phyloP scores from a whole-genome alignment of 2,113 vertebrate genomes.

The Corythoichthys intestinalis region DNA sequence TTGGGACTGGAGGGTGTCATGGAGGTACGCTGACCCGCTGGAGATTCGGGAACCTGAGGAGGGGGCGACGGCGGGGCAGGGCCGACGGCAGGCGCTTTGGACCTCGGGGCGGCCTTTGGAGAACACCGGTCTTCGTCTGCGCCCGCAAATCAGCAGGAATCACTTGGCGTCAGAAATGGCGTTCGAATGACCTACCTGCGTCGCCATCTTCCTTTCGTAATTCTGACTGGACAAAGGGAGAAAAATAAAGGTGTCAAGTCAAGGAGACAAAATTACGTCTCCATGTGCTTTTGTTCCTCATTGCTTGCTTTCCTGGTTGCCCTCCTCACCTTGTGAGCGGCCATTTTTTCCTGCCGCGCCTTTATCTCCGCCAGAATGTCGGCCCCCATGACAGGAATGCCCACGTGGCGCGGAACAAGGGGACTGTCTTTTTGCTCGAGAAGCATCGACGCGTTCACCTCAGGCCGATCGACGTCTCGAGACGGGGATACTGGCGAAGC shows the following conservation, averaged over 20 bases:
- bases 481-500: constrained; percentile 39
- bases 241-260: background rate
- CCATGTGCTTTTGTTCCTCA: background rate
- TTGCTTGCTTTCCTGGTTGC: background rate
- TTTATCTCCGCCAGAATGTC: constrained; percentile 93
- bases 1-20: constrained; percentile 68
- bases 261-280: background rate
- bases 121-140: constrained; percentile 68
- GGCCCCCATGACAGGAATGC: constrained; percentile 74
- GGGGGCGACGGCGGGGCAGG: constrained; percentile 67
- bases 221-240: background rate
- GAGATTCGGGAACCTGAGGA: constrained; percentile 70
- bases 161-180: background rate
- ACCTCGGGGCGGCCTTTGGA: constrained; percentile 69
- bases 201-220: background rate
- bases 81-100: constrained; percentile 68
- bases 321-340: constrained; percentile 77
- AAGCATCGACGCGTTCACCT: constrained; percentile 31
- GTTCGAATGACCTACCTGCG: background rate
- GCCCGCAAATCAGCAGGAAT: too few relatives aligned
- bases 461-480: background rate
- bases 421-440: constrained; percentile 62
- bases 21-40: background rate
- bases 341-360: constrained; percentile 87
- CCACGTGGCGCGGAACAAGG: constrained; percentile 66